These are phyloP conservation scores for Neria commutata DNA, from an alignment of 2,888 invertebrate genomes.

Conservation along the genomic window DNA sequence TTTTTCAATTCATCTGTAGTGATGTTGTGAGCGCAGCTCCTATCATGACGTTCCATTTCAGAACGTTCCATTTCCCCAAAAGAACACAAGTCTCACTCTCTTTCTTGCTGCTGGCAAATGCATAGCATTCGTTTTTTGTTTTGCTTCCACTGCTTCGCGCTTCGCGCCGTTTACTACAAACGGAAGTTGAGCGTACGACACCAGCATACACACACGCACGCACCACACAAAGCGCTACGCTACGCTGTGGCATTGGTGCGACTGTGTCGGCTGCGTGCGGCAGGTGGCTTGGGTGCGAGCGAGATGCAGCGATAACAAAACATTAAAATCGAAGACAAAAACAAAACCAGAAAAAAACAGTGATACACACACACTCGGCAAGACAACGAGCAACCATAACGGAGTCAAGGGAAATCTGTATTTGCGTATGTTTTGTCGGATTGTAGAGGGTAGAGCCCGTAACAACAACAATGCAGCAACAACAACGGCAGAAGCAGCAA, in stretches of 20 bases:
- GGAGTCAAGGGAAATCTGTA: too few species aligned
- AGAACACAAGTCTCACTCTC: too few species aligned
- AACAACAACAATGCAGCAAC: conserved; percentile 12
- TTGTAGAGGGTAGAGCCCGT: too few species aligned
- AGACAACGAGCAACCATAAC: not conserved
- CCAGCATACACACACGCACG: not conserved
- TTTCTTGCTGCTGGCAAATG: too few species aligned
- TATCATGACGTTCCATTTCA: too few species aligned
- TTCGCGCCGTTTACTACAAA: conserved; percentile 12
- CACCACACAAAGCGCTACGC: too few species aligned
- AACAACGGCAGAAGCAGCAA: conserved; percentile 8
- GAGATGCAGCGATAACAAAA: conserved; percentile 48
- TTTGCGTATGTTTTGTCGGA: too few species aligned
- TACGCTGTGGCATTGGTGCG: too few species aligned
- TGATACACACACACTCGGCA: not conserved
- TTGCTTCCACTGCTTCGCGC: not conserved
- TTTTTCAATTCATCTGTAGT: too few species aligned
- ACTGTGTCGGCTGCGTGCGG: too few species aligned
- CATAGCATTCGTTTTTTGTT: not conserved
- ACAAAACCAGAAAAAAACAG: not conserved
- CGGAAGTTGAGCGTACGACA: conserved; percentile 20
- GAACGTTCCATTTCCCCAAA: too few species aligned
- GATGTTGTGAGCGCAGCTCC: too few species aligned
- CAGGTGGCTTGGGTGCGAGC: conserved; percentile 29
- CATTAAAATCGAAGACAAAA: conserved; percentile 38